A percentile compares a stretch with the other conserved stretches of the same genome.
These are phyloP conservation scores for Drosophila phalerata DNA, from an alignment of 2,888 invertebrate genomes.

Conservation along the genomic window DNA sequence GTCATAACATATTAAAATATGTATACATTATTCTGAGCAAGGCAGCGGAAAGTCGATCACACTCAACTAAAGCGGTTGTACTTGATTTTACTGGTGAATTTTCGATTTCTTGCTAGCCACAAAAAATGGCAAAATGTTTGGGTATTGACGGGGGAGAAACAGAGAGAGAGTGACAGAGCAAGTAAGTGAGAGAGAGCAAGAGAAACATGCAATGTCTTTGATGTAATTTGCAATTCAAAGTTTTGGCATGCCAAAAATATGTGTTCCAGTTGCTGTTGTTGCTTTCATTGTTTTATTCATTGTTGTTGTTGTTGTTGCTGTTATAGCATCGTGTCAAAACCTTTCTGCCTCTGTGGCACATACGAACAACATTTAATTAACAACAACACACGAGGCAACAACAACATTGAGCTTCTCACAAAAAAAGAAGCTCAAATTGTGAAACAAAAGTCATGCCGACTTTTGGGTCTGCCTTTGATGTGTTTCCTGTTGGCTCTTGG, in stretches of 20 bases:
- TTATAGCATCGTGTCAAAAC: conserved; percentile 15
- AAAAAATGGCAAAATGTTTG: conserved; percentile 55
- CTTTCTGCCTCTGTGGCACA: conserved; percentile 11
- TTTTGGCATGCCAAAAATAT: conserved; percentile 50
- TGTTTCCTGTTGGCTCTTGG: conserved; percentile 11
- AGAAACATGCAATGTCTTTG: conserved; percentile 67
- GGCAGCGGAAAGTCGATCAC: neutral
- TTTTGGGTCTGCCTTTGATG: conserved; percentile 47
- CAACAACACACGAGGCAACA: conserved; percentile 8
- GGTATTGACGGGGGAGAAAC: conserved; percentile 20
- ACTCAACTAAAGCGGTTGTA: too few relatives aligned
- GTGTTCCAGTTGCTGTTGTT: conserved; percentile 19
- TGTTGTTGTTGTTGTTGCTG: neutral
- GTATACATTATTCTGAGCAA: too few relatives aligned
- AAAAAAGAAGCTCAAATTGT: conserved; percentile 4
- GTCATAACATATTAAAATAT: too few relatives aligned
- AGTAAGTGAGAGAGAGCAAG: neutral
- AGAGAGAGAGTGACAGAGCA: neutral
- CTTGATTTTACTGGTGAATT: neutral
- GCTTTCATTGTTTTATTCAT: neutral
- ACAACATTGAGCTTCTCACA: neutral
- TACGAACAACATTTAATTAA: conserved; percentile 38
- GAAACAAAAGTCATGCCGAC: conserved; percentile 24
- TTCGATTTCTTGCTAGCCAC: conserved; percentile 35
- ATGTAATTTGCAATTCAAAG: conserved; percentile 68